phyloP scores from a whole-genome alignment of 2,113 vertebrate species.

The Stigmatopora nigra region DNA sequence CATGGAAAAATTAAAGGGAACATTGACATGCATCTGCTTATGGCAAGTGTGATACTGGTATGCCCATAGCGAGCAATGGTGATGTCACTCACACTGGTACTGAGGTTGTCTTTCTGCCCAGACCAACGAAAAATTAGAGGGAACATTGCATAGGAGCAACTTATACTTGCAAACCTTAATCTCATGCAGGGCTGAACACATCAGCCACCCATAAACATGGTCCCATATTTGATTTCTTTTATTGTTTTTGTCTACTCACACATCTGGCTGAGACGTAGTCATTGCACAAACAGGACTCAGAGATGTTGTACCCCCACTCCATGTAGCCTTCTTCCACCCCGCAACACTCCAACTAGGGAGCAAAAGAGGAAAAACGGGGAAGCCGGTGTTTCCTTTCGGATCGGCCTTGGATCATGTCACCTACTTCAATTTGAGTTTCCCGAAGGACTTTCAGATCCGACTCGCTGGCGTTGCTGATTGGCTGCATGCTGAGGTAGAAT shows the following conservation, averaged over 20 bases:
- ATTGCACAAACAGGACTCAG: slow-evolving; percentile 37
- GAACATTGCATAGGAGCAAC: too few relatives aligned
- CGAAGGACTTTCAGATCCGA: neutral
- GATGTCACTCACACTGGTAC: too few relatives aligned
- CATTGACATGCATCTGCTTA: too few relatives aligned
- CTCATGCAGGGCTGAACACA: too few relatives aligned
- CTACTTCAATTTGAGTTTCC: neutral
- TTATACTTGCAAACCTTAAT: too few relatives aligned
- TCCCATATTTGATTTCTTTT: neutral
- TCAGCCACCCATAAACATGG: neutral
- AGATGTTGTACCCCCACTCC: slow-evolving; percentile 46
- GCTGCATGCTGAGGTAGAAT: neutral
- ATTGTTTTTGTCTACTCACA: slow-evolving; percentile 30
- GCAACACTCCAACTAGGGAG: slow-evolving; percentile 42
- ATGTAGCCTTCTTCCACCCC: slow-evolving; percentile 34
- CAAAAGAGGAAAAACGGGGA: neutral
- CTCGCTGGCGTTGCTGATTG: neutral
- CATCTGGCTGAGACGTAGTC: slow-evolving; percentile 23
- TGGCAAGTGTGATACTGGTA: too few relatives aligned
- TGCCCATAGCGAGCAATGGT: too few relatives aligned
- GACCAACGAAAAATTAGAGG: too few relatives aligned
- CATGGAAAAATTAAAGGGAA: too few relatives aligned
- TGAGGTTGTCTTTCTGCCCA: too few relatives aligned
- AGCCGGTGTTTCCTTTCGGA: neutral
- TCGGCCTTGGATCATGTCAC: neutral